Base-by-base conservation (phyloP, 2,113 vertebrate genomes). In the Cottus gobio region DNA sequence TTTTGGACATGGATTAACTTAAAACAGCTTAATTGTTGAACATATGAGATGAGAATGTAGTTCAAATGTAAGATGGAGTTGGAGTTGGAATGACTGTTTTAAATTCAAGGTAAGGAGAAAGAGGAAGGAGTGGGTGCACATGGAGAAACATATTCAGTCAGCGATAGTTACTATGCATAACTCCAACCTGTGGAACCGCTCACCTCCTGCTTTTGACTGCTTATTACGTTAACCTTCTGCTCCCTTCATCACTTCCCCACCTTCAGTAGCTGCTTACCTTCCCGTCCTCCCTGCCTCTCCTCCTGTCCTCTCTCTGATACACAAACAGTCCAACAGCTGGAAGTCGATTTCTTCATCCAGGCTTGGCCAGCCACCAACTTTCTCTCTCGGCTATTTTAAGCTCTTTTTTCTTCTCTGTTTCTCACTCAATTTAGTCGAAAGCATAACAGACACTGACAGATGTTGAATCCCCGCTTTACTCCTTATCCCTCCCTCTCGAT, bases 281-380 rank as follows among this genome's bases (percentile, higher is more conserved):
- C 34, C 66, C 15, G 1, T 79, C 79, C 36, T 64, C 69, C 52
- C 72, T 67, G 54, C 81, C 72, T 79, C 67, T 54, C 78, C 70
- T 69, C 56, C 75, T 78, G 70, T 48, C 71, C 83, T 77, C 81
- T 71, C 61, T 79, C 71, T 84, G 75, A 86, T 82, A 87, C 77
- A 89, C 68, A 88, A 81, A 86, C 74, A 86, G 57, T 86, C 74
- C 75, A 92, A 89, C 87, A 92, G 87, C 88, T 92, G 89, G 87
- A 88, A 75, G 83, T 63, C 77, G 86, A 94, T 93, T 89, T 85
- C 91, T 90, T 88, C 85, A 89, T 89, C 83, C 90, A 88, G 76
- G 81, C 87, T 93, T 95, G 94, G 94, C 93, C 56, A 56, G 75
- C 84, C 75, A 93, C 92, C 94, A 95, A 90, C 86, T 83, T 79